Evolutionary conservation across 2,888 invertebrate species (phyloP).

Genomic region (Temnothorax ravouxi): DNA sequence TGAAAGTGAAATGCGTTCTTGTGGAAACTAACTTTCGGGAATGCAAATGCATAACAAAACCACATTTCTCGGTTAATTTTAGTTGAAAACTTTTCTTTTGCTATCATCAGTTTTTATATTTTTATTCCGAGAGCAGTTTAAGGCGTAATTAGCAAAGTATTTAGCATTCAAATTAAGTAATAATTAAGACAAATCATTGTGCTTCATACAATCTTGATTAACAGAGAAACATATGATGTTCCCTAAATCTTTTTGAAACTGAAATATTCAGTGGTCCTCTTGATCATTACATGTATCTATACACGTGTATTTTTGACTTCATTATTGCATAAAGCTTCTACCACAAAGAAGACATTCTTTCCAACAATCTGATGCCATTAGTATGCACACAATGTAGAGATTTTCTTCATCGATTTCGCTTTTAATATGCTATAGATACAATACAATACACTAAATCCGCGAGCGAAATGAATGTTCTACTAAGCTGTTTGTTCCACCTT

Average conservation of each 20-base stretch:
- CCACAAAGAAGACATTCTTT: neutral
- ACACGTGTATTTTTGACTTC: neutral
- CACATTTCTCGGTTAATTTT: conserved; percentile 7
- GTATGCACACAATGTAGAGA: neutral
- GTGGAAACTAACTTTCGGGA: neutral
- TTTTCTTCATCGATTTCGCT: neutral
- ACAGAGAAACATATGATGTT: neutral
- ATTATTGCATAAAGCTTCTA: neutral
- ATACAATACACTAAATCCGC: neutral
- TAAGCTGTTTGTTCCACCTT: neutral
- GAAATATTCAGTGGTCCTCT: neutral
- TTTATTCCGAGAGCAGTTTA: neutral
- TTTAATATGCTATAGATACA: neutral
- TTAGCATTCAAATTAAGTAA: conserved; percentile 14
- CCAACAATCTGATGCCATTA: neutral
- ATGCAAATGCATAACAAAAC: conserved; percentile 11
- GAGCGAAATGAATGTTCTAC: neutral
- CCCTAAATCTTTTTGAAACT: neutral
- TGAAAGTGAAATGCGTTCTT: neutral
- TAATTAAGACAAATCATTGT: neutral
- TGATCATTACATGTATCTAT: neutral
- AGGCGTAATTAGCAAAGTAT: neutral
- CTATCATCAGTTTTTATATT: neutral
- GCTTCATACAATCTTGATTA: neutral
- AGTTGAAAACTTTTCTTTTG: neutral